phyloP scores from a whole-genome alignment of 2,888 invertebrate species.

The Apoderus coryli region DNA sequence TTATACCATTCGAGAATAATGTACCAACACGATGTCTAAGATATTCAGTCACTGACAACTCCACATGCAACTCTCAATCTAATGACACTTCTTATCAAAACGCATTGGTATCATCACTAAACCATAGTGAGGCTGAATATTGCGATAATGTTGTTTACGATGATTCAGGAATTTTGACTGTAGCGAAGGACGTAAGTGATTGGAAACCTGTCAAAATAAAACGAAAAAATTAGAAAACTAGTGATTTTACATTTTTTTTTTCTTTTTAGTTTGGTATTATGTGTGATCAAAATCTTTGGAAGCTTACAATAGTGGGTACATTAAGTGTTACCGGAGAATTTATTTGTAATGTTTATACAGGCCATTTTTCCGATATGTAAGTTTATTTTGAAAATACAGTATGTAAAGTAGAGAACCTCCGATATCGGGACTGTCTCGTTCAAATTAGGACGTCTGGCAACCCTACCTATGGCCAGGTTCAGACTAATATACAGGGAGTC shows the following conservation, averaged over 20 bases:
- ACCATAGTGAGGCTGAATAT: neutral
- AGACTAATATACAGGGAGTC: too few relatives aligned
- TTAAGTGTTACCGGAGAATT: constrained; percentile 60
- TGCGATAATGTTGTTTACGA: constrained; percentile 26
- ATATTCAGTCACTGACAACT: too few relatives aligned
- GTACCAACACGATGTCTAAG: constrained; percentile 22
- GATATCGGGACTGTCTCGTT: too few relatives aligned
- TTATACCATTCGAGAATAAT: constrained; percentile 30
- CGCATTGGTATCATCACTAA: too few relatives aligned
- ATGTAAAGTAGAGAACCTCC: too few relatives aligned
- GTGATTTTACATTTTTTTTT: constrained; percentile 1
- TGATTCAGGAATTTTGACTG: constrained; percentile 24
- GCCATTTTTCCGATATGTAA: constrained; percentile 48
- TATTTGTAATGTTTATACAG: constrained; percentile 48
- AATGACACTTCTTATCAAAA: too few relatives aligned
- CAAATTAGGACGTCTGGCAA: too few relatives aligned
- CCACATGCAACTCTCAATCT: too few relatives aligned
- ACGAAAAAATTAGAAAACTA: too few relatives aligned
- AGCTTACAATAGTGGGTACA: constrained; percentile 53
- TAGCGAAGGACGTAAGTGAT: constrained; percentile 29
- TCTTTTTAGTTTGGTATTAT: constrained; percentile 44
- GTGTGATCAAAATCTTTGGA: constrained; percentile 48
- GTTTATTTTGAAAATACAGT: too few relatives aligned
- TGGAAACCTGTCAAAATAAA: too few relatives aligned
- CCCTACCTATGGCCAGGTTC: too few relatives aligned